Evolutionary conservation across 2,888 invertebrate species (phyloP).

Genomic region (Idaea aversata): DNA sequence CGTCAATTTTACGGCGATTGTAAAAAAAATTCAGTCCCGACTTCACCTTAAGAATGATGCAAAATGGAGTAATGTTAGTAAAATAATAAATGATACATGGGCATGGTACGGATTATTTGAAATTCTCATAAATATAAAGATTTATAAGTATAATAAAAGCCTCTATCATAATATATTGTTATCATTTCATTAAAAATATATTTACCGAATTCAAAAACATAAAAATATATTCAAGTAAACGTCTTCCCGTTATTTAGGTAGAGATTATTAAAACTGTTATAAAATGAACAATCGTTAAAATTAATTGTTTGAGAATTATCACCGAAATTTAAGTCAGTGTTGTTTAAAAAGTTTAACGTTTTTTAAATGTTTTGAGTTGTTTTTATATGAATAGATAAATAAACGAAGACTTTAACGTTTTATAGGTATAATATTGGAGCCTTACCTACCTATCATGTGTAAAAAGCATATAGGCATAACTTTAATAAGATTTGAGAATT

Average conservation of each 20-base stretch:
- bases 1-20: no score
- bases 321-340: conserved; percentile 8
- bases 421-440: no score
- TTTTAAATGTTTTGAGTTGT: not conserved
- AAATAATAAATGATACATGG: no score
- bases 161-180: not conserved
- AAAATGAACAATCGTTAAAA: conserved; percentile 8
- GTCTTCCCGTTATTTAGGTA: not conserved
- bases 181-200: not conserved
- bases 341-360: not conserved
- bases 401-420: not conserved
- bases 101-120: no score
- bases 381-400: not conserved
- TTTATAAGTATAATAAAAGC: no score
- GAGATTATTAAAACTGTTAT: conserved; percentile 3
- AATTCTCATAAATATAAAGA: no score
- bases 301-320: conserved; percentile 7
- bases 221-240: not conserved
- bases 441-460: no score
- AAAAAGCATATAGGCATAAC: no score
- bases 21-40: no score
- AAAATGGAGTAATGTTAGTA: no score
- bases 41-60: no score
- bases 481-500: no score
- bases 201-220: not conserved